Percentiles rank a stretch among this genome's conserved stretches.
Evolutionary conservation across 2,113 vertebrate species (phyloP).

Genomic region (Siniperca chuatsi): DNA sequence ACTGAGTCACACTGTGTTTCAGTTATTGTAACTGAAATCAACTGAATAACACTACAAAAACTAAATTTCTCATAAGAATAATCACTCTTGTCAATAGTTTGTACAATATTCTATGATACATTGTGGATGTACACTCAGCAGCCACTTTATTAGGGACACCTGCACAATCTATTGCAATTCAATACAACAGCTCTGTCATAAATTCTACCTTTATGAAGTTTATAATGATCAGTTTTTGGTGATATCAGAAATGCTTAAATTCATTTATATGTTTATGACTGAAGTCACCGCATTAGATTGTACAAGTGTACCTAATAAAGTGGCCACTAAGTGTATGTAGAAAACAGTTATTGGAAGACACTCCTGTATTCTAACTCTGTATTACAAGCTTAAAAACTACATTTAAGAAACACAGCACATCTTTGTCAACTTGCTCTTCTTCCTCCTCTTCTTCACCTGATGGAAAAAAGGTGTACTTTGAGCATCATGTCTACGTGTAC

Average conservation of each 20-base stretch:
- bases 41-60: neutral
- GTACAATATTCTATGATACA: neutral
- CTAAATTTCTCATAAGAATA: neutral
- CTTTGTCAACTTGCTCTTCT: conserved; percentile 58
- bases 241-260: neutral
- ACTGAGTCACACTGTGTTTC: neutral
- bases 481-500: neutral
- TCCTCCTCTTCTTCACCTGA: conserved; percentile 50
- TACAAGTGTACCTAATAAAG: neutral
- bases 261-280: neutral
- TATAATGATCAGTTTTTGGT: neutral
- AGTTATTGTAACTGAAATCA: neutral
- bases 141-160: neutral
- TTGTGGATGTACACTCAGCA: neutral
- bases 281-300: neutral
- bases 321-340: neutral
- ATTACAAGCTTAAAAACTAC: neutral
- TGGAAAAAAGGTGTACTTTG: neutral
- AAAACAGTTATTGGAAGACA: neutral
- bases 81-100: neutral
- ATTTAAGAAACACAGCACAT: conserved; percentile 73
- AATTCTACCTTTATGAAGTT: neutral
- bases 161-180: neutral
- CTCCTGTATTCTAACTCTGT: neutral
- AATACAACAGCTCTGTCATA: neutral